Conservation (phyloP, 1,140 invertebrate species). For the Lycorma delicatula region DNA sequence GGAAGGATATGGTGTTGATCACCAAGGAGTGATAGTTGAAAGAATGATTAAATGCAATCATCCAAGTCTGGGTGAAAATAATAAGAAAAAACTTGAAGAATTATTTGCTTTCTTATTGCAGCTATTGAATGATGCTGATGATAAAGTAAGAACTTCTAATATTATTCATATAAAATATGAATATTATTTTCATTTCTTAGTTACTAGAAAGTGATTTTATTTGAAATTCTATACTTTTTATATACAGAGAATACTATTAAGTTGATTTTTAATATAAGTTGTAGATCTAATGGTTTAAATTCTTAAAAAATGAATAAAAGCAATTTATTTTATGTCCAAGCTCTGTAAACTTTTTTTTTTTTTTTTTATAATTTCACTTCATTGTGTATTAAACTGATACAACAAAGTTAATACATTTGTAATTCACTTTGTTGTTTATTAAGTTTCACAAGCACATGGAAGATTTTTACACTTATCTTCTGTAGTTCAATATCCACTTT, state of each 20-base stretch:
- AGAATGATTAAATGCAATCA: slow-evolving; percentile 81
- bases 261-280: slow-evolving; percentile 1
- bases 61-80: slow-evolving; percentile 60
- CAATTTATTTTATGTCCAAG: too few species aligned
- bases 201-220: neutral
- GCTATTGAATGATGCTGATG: slow-evolving; percentile 57
- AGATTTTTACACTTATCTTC: too few species aligned
- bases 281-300: too few species aligned
- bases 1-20: slow-evolving; percentile 45
- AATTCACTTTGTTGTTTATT: too few species aligned
- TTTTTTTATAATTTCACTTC: too few species aligned
- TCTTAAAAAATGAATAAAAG: too few species aligned
- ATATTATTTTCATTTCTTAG: neutral
- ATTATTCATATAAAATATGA: too few species aligned
- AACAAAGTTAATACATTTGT: too few species aligned
- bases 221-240: neutral
- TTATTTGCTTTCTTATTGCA: slow-evolving; percentile 67
- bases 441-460: too few species aligned
- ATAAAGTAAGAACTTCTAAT: slow-evolving; percentile 32
- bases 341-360: too few species aligned
- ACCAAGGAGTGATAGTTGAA: slow-evolving; percentile 63
- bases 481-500: too few species aligned
- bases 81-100: slow-evolving; percentile 64
- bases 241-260: neutral
- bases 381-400: too few species aligned